Evolutionary conservation across 2,113 vertebrate species (phyloP).

Genomic region (Pandion haliaetus): DNA sequence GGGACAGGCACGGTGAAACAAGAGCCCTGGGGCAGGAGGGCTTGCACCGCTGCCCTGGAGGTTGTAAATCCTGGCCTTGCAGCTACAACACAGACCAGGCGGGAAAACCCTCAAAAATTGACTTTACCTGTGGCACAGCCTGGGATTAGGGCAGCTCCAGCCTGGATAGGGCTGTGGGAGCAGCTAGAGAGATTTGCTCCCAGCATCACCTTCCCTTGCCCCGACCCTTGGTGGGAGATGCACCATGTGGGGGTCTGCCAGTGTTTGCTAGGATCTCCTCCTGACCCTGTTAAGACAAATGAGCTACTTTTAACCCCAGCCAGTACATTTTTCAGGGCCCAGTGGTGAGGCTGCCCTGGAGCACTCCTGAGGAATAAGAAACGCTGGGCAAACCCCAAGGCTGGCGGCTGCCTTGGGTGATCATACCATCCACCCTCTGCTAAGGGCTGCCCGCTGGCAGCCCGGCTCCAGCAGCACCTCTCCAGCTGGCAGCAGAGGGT

Average conservation of each 20-base stretch:
- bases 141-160: not conserved
- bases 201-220: not conserved
- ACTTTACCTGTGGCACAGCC: not conserved
- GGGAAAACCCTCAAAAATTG: not conserved
- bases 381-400: accelerated
- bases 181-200: not conserved
- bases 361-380: not conserved
- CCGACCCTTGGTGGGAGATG: accelerated
- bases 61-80: not conserved
- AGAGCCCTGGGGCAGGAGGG: not conserved
- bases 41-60: not conserved
- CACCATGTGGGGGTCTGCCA: accelerated
- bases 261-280: not conserved
- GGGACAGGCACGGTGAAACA: not conserved
- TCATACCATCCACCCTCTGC: not conserved
- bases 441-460: not conserved
- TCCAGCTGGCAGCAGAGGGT: not conserved
- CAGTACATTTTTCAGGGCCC: not conserved
- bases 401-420: not conserved
- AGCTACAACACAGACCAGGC: not conserved
- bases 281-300: accelerated
- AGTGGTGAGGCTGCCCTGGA: not conserved
- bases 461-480: not conserved
- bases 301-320: not conserved
- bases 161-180: not conserved